These are phyloP conservation scores for Diglossa cyanea DNA, from an alignment of 2,797 vertebrate genomes.

Conservation along the genomic window DNA sequence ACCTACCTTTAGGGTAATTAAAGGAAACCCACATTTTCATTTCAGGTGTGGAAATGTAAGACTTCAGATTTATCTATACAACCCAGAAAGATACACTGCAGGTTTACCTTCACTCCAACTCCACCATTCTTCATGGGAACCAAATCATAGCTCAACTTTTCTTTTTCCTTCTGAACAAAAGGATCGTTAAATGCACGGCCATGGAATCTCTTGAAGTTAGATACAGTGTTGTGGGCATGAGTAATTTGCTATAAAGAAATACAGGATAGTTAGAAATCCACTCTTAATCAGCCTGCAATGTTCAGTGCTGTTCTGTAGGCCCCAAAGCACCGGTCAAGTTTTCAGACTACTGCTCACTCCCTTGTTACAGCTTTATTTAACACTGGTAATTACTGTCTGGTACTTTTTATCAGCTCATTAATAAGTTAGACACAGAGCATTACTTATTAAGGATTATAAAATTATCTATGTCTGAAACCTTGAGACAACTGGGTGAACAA, in stretches of 20 bases:
- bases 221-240: slow-evolving; percentile 81
- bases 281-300: neutral
- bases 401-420: neutral
- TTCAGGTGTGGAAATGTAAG: neutral
- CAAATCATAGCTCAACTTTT: slow-evolving; percentile 77
- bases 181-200: slow-evolving; percentile 79
- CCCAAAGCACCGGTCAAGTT: neutral
- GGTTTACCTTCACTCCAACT: slow-evolving; percentile 81
- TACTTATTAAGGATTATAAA: neutral
- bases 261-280: neutral
- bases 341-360: neutral
- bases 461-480: neutral
- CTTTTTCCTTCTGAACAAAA: slow-evolving; percentile 79
- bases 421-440: neutral
- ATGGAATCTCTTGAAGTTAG: slow-evolving; percentile 81
- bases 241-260: slow-evolving; percentile 76
- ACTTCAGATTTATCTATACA: neutral
- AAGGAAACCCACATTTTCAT: neutral
- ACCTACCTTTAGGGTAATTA: neutral
- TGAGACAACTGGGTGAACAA: neutral
- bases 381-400: neutral
- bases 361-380: neutral
- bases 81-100: neutral
- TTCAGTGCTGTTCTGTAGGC: neutral
- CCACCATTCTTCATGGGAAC: slow-evolving; percentile 78